Evolutionary conservation across 53 echinoderm and acorn worm species (phyloP), one percentile per base, ranked within the genome.

Genomic region (Stichopus horrens): DNA sequence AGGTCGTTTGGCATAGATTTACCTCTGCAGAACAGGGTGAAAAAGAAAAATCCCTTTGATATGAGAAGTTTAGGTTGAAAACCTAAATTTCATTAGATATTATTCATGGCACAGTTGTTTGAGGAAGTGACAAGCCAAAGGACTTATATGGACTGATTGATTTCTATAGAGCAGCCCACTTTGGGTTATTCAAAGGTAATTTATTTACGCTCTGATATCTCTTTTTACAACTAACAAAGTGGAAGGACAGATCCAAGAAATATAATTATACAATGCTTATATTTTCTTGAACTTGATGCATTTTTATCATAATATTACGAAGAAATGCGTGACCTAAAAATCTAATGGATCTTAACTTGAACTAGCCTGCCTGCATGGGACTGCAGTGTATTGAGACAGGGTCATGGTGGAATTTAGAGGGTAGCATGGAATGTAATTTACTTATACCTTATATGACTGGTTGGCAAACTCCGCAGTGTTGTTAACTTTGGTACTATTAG

Each of bases 181-280:
- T 18, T 71, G 18, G 71, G 71, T 71, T 71, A 71, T 18, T 71
- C 16, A 18, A 71, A 71, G 71, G 71, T 71, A 71, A 58, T 81
- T 81, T 81, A 81, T 81, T 81, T 55, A 79, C 79, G 81, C 81
- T 56, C 56, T 81, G 57, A 58, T 81, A 57, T 81, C 18, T 81
- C 58, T 56, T 81, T 55, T 14, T 52, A 81, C 58, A 2, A 22
- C 57, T 81, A 3, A 81, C 55, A 55, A 81, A 81, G 57, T 81
- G 7, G 58, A 58, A 58, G 20, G 5, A 81, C 21, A 19, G 21
- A 58, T 56, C 56, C 16, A 58, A 19, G 56, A 11, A 52, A 76
- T 52, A 53, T 23, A 8, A 76, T 76, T 76, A 76, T 20, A 11
- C 53, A 76, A 58, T 21, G 11, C 20, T 81, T 51, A 58, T 81